Evolutionary conservation across 2,888 invertebrate genomes (phyloP), one percentile per base, ranked within the genome.

Genomic region (Pseudococcus longispinus): DNA sequence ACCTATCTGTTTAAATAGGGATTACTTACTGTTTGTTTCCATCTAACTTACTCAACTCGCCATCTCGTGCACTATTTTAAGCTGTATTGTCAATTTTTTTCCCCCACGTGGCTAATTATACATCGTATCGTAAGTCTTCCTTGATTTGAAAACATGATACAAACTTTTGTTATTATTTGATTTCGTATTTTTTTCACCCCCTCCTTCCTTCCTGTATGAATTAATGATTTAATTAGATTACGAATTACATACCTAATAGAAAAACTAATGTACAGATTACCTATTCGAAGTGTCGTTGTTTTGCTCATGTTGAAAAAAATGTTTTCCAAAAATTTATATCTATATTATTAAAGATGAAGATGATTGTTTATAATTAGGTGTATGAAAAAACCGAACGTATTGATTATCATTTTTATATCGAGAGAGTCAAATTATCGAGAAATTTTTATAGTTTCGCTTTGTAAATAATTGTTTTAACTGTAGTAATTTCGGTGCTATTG

Each of bases 401-500:
- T 3, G 20, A 60, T 60, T 60, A 60, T 60, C 60, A 60, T 60
- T 60, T 60, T 32, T 5, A 26, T 65, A 60, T 74, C n/a, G 32
- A 74, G 32, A 74, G 74, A 32, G 74, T 74, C 74, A 74, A 74
- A 74, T 74, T 74, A 74, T 74, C 18, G 18, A 29, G 20, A 74
- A 74, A 74, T 74, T 32, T 70, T 20, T 70, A 32, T 77, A 37
- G 42, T 77, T 77, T 74, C 74, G 74, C 74, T 37, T 77, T 77
- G 77, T 77, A 77, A 32, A 77, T 77, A 77, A 77, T 77, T 77
- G 77, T 77, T 77, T 77, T 77, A 77, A 37, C 32, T 77, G 37
- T 77, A 77, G 42, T 77, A 77, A 77, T 42, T 42, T 32, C 77
- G 77, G 77, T 77, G 77, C 77, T 77, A 77, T 77, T 77, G 77